Evolutionary conservation across 1,140 invertebrate species (phyloP), one percentile per base, ranked within the genome.

Genomic region (Apocrypta bakeri): DNA sequence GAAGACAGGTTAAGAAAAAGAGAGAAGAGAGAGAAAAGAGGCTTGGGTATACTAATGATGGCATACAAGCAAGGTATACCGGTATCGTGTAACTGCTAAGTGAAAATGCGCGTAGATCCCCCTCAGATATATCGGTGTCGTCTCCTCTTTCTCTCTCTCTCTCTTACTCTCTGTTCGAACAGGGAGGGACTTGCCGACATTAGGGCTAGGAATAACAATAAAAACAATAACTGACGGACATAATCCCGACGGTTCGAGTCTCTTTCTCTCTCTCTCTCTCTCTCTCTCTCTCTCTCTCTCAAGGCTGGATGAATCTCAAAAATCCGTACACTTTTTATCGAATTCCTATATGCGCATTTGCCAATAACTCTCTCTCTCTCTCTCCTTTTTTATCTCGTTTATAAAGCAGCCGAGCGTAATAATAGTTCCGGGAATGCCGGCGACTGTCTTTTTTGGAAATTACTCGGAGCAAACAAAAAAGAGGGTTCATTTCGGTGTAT

Each of bases 21-120:
- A 64, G 66, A 84, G 84, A 84, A 85, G 81, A 86, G 82, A 86
- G 82, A 85, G 83, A 74, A 84, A 81, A 85, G 83, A 85, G 61
- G 86, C 85, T 88, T 89, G 84, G 85, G 87, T 78, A 77, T 91
- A 90, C 89, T 91, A 91, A 91, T 90, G 89, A 90, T 90, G 75
- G 42, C 88, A 85, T 86, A 84, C 85, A 24, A 9, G 85, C 87
- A 76, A 83, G 87, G 85, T 79, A 81, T 88, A 87, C 86, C 87
- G 86, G 88, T 89, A 88, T 89, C 90, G 89, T 91, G 90, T 91
- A 90, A 90, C 86, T 86, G 88, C 90, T 91, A 91, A 91, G 90
- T 91, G 89, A 91, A 91, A 90, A 91, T 91, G 85, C 88, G 88
- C 89, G 89, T 91, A 90, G 90, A 90, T 90, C 85, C 87, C 87